Evolutionary conservation across 1,140 invertebrate species (phyloP), one percentile per base, ranked within the genome.

Genomic region (Nasonia vitripennis): DNA sequence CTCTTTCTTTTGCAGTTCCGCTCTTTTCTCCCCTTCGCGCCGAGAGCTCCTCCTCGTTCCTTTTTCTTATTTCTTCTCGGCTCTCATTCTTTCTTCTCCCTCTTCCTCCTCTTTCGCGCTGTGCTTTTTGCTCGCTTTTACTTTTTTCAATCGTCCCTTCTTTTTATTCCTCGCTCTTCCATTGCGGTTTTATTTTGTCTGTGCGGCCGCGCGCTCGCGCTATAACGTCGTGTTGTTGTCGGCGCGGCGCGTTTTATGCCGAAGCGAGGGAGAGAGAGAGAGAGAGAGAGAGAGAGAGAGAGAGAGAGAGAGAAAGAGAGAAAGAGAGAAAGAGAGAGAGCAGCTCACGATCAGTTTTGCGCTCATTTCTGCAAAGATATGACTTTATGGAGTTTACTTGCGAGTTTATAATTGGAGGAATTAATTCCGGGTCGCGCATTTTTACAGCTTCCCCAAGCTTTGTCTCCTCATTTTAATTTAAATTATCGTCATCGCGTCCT

Each of bases 151-250:
- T 73, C 70, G 75, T 62, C 78, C 20, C 31, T 83, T 71, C 68
- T 73, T 87, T 80, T 78, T 80, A 83, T n/a, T 81, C 75, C 81
- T 73, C 81, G 70, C 74, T 88, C 83, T 83, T 74, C 87, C 88
- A 84, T 88, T 78, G 87, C 83, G 83, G 88, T 91, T 89, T 91
- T 91, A 91, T 91, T 91, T 89, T 91, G 90, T 91, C 91, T 91
- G 90, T 91, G 89, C 88, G 34, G 1, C 27, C 4, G 34, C 34
- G 3, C 34, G 41, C 41, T 5, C 41, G 41, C 41, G 83, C 84
- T 84, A 81, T 86, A 84, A 74, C 87, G 84, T 84, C 87, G 79
- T 70, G 70, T 68, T 78, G 20, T 7, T 17, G 55, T 20, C 17
- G 55, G 17, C 17, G 20, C 20, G 55, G 51, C 62, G 71, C 83